phyloP scores from a whole-genome alignment of 2,797 vertebrate species.

The Danio kyathit region DNA sequence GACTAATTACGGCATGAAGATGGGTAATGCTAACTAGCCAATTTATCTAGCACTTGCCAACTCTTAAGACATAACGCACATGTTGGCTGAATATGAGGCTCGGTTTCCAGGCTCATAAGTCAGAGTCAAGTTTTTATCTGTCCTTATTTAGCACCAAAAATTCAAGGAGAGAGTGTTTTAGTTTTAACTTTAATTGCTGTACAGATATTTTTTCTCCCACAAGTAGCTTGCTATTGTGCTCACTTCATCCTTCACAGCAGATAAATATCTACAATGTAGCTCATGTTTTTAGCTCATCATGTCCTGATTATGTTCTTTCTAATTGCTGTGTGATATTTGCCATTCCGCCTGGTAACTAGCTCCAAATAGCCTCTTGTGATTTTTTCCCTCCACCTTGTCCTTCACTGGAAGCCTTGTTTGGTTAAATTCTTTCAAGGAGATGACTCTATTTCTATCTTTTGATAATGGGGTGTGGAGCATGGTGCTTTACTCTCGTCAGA shows the following conservation, averaged over 20 bases:
- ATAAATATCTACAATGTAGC: background rate
- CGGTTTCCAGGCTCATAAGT: constrained; percentile 40
- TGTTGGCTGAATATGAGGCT: constrained; percentile 22
- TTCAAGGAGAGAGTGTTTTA: constrained; percentile 44
- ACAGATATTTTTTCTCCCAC: background rate
- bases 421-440: constrained; percentile 54
- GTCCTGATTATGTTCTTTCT: background rate
- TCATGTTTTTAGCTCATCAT: background rate
- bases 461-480: constrained; percentile 57
- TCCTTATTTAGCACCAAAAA: constrained; percentile 38
- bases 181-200: constrained; percentile 55
- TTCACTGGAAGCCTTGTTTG: constrained; percentile 39
- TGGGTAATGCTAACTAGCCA: constrained; percentile 50
- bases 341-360: background rate
- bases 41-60: constrained; percentile 41
- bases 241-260: background rate
- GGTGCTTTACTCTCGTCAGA: constrained; percentile 60
- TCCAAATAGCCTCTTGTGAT: background rate
- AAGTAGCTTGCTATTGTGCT: background rate
- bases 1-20: constrained; percentile 53
- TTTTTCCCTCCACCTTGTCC: background rate
- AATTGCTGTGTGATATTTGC: constrained; percentile 10
- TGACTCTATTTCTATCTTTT: constrained; percentile 53
- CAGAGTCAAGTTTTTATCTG: constrained; percentile 44
- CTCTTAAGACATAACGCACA: constrained; percentile 18